Evolutionary conservation across 2,888 invertebrate genomes (phyloP), one percentile per base, ranked within the genome.

Genomic region (Eledone cirrhosa): DNA sequence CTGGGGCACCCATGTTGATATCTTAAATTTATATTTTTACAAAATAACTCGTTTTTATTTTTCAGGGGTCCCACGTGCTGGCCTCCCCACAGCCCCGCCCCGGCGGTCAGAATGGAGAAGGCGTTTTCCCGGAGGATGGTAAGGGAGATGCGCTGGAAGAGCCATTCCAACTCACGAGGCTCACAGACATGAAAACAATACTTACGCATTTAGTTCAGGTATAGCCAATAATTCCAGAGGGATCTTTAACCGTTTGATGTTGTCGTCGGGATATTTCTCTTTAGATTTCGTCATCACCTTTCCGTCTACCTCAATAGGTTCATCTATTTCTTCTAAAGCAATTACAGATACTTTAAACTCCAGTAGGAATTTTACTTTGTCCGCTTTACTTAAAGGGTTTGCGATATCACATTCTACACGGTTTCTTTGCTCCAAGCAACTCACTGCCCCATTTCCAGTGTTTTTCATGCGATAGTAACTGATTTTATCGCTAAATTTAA

Each of bases 331-430:
- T 3, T 27, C n/a, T 22, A 22, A n/a, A 24, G 13, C 27, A 11
- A 72, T 72, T 22, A 22, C 22, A 2, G 72, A 41, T n/a, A 72
- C n/a, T 24, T 77, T 41, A n/a, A 63, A 77, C 77, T 29, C 63
- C 47, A 77, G n/a, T 2, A 77, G 22, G 63, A 77, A 77, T 24
- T 59, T 24, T 22, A 65, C 59, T 22, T 47, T 59, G 22, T 24
- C 47, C 2, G 63, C 47, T n/a, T 41, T 31, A 5, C 16, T n/a
- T 16, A 77, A 33, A 29, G 77, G 77, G 77, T 77, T 77, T 14
- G 63, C 77, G 24, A 63, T 27, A 24, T 63, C 31, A n/a, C 77
- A 77, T 3, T 63, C 63, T 14, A 63, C 63, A 5, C 2, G 31
- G 0, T 33, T 19, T n/a, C 22, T 16, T 27, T 63, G 19, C 31